Evolutionary conservation across 2,113 vertebrate species (phyloP).

Genomic region (Lycaon pictus): DNA sequence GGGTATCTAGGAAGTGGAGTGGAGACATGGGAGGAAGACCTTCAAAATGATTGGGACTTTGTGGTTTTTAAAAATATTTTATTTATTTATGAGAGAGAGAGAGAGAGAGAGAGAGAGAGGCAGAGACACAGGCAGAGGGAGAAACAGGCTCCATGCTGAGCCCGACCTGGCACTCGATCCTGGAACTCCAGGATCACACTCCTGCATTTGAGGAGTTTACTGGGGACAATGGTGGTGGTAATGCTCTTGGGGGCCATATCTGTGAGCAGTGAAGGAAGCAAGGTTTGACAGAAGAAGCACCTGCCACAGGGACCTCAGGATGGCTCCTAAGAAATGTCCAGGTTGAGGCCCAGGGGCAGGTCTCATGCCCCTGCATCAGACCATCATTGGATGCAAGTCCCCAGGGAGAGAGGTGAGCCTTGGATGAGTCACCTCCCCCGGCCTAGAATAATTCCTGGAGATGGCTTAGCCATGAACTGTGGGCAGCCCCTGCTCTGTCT

Average conservation of each 20-base stretch:
- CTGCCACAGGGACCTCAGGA: neutral
- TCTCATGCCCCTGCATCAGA: neutral
- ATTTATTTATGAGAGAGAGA: no score
- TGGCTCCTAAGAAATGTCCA: neutral
- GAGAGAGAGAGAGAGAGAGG: no score
- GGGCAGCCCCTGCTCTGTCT: fast-evolving
- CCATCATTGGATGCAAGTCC: neutral
- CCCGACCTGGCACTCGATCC: no score
- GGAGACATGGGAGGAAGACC: neutral
- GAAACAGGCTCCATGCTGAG: no score
- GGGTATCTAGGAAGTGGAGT: neutral
- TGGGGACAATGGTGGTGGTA: neutral
- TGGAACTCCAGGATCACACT: no score
- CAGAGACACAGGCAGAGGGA: no score
- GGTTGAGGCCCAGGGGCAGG: neutral
- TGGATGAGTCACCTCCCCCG: neutral
- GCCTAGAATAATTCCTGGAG: neutral
- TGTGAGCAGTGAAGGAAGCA: neutral
- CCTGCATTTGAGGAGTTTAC: no score
- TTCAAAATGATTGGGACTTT: neutral
- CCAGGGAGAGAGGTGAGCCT: neutral
- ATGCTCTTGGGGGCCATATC: neutral
- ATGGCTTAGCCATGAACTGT: neutral
- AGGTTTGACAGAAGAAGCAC: neutral
- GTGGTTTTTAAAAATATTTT: no score